Percentiles rank a stretch among this genome's conserved stretches.
phyloP scores from a whole-genome alignment of 2,888 invertebrate genomes.

The Cantharis rustica region DNA sequence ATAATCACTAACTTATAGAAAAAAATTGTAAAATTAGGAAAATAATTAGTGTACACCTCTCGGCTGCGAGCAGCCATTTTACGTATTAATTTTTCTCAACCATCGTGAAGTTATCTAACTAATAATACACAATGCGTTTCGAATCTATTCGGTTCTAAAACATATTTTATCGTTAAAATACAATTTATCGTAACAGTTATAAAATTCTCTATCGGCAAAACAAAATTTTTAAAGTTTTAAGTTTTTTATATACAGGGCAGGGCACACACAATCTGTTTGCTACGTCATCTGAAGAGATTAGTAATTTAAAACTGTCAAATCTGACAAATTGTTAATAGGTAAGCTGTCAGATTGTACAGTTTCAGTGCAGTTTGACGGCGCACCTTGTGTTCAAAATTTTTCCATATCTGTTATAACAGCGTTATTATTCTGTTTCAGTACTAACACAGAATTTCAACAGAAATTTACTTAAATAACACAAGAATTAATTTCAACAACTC shows the following conservation, averaged over 20 bases:
- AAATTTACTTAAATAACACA: too few species aligned
- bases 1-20: constrained; percentile 41
- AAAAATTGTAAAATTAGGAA: constrained; percentile 36
- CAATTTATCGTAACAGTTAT: not conserved
- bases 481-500: too few species aligned
- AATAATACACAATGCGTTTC: not conserved
- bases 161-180: not conserved
- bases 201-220: not conserved
- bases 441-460: too few species aligned
- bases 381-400: too few species aligned
- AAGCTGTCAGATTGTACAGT: too few species aligned
- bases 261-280: not conserved
- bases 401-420: too few species aligned
- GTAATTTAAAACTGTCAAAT: too few species aligned
- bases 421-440: too few species aligned
- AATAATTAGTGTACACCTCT: constrained; percentile 46
- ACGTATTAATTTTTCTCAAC: constrained; percentile 2
- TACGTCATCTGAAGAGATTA: too few species aligned
- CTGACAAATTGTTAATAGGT: too few species aligned
- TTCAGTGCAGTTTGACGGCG: too few species aligned
- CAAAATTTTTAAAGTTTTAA: not conserved
- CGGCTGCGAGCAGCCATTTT: constrained; percentile 49
- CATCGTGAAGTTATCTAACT: not conserved
- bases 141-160: not conserved
- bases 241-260: not conserved